These are phyloP conservation scores for Myotis myotis DNA, from an alignment of 2,797 vertebrate species.

Conservation along the genomic window DNA sequence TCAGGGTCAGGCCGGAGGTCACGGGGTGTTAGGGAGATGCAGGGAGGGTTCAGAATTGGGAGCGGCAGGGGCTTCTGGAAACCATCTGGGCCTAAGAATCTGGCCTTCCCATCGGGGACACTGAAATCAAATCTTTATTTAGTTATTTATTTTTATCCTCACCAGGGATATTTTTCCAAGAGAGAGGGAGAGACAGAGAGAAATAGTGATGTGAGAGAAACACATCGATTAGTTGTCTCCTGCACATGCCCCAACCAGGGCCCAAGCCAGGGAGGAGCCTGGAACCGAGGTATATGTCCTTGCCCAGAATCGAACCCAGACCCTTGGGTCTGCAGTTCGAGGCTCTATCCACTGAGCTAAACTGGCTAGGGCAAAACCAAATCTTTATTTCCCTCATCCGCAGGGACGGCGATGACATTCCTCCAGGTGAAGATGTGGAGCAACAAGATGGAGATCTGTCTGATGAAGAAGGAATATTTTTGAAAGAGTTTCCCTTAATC, in stretches of 20 bases:
- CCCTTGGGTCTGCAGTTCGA: too few relatives aligned
- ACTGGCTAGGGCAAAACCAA: too few relatives aligned
- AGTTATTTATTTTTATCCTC: too few relatives aligned
- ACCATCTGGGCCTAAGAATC: background rate
- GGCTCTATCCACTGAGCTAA: too few relatives aligned
- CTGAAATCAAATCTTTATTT: background rate
- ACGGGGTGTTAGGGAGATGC: background rate
- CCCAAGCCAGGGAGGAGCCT: too few relatives aligned
- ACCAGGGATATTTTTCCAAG: too few relatives aligned
- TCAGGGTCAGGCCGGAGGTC: background rate
- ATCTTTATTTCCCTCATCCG: background rate
- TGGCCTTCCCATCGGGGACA: background rate
- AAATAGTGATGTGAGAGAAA: too few relatives aligned
- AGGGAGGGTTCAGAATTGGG: background rate
- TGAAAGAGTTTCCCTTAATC: slow-evolving; percentile 14
- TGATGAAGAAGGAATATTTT: background rate
- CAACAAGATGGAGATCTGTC: background rate
- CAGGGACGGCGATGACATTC: background rate
- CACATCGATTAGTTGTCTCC: too few relatives aligned
- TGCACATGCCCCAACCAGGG: too few relatives aligned
- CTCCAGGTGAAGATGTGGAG: rapidly evolving
- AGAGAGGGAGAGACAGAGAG: too few relatives aligned
- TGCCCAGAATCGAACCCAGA: too few relatives aligned
- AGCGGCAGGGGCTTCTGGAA: background rate
- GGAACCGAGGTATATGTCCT: too few relatives aligned